Base-by-base conservation (phyloP, 2,888 invertebrate species). In the Dascillus cervinus region DNA sequence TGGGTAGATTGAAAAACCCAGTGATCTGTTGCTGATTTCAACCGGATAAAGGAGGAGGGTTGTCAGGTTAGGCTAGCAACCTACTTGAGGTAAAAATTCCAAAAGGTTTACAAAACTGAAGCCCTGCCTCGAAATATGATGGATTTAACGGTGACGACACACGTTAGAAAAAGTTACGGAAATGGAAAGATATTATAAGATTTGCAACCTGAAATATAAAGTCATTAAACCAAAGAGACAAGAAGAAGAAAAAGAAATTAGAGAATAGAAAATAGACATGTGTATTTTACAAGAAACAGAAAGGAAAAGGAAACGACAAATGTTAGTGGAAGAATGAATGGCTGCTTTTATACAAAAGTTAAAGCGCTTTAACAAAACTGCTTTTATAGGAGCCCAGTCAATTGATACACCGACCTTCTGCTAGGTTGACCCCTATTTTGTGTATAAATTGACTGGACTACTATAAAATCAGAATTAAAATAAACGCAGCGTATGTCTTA, bases 41-140 rank as follows among this genome's bases (percentile, higher is more conserved):
- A n/a, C 39, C 32, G 39, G 32, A 33, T 25, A 32, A 37, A 40
- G 22, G 36, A 33, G 30, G 40, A 37, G 20, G 34, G 27, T 24
- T 33, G 24, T 9, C 2, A 22, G 36, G 28, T 24, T 11, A 36
- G 32, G 32, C 13, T 22, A 37, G 33, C 32, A 13, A 3, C 37
- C 37, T 37, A 17, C 33, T 26, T 29, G 11, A 15, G 24, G 27
- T 33, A 26, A 37, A 25, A 32, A 33, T 26, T 9, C 9, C 11
- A 26, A 5, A 4, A 15, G 3, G 15, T 13, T 5, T 8, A 14
- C 14, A 14, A 25, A 25, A 2, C 13, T n/a, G 14, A 25, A 14
- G 11, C 14, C 2, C 13, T n/a, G 26, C 15, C 26, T 26, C 26
- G 15, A 17, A 26, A 14, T 11, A 4, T 5, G 15, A 15, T 17